These are phyloP conservation scores for Acromyrmex charruanus DNA, from an alignment of 1,140 invertebrate genomes.

Conservation along the genomic window DNA sequence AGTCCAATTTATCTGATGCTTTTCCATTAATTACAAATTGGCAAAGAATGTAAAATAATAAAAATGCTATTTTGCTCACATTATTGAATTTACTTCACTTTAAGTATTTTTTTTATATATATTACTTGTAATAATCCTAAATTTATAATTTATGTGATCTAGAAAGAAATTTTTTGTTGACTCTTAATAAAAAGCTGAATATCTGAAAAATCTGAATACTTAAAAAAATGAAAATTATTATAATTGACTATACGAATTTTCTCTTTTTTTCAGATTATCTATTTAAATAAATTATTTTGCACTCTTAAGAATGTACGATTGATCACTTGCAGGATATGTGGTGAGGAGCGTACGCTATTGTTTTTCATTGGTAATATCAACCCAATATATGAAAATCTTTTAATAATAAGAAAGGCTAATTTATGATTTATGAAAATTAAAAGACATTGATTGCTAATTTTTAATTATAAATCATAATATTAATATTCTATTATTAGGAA, in stretches of 20 bases:
- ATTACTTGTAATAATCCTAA: background rate
- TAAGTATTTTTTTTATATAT: background rate
- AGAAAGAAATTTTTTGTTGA: background rate
- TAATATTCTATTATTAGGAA: too few species aligned
- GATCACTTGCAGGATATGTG: too few species aligned
- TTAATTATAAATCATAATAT: too few species aligned
- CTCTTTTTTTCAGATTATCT: background rate
- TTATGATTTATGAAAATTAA: too few species aligned
- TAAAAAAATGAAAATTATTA: background rate
- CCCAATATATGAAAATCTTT: too few species aligned
- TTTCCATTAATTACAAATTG: conserved; percentile 12
- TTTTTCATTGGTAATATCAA: too few species aligned
- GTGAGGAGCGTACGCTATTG: too few species aligned
- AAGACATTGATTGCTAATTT: too few species aligned
- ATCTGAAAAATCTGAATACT: background rate
- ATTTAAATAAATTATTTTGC: background rate
- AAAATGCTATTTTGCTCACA: background rate
- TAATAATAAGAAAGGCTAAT: too few species aligned
- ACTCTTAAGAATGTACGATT: background rate
- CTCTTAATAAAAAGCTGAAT: background rate
- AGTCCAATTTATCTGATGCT: background rate
- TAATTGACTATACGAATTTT: background rate
- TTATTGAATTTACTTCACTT: background rate
- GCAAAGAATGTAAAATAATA: background rate
- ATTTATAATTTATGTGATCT: background rate